Percentiles rank a stretch among this genome's conserved stretches.
These are phyloP conservation scores for Nephrotoma flavescens DNA, from an alignment of 2,888 invertebrate species.

Conservation along the genomic window DNA sequence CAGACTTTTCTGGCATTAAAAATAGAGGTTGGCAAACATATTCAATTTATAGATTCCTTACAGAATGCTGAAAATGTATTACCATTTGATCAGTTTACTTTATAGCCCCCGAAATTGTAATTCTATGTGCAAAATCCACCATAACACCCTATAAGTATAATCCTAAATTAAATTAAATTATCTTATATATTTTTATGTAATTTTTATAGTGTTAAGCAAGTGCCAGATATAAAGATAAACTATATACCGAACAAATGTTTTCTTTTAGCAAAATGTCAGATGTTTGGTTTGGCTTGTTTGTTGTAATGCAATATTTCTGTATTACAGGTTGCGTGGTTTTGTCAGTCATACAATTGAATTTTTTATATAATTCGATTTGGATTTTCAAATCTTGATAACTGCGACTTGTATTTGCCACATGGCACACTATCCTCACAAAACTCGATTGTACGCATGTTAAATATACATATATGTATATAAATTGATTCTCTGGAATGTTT, in stretches of 20 bases:
- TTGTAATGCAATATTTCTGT: neutral
- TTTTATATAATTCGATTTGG: neutral
- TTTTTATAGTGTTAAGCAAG: neutral
- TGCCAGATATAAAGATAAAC: neutral
- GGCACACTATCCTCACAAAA: neutral
- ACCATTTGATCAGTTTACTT: neutral
- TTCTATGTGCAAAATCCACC: neutral
- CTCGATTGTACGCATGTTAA: neutral
- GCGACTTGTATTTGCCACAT: neutral
- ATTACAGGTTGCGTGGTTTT: neutral
- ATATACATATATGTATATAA: neutral
- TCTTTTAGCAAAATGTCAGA: neutral
- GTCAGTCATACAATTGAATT: neutral
- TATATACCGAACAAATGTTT: neutral
- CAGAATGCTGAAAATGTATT: neutral
- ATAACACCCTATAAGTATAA: neutral
- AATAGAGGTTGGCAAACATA: too few relatives aligned
- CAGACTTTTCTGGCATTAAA: too few relatives aligned
- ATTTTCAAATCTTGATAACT: neutral
- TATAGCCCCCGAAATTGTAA: neutral
- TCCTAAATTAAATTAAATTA: neutral
- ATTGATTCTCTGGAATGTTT: neutral
- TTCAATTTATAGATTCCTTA: too few relatives aligned
- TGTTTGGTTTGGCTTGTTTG: neutral
- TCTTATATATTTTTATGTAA: neutral